Evolutionary conservation across 2,113 vertebrate genomes (phyloP).

Genomic region (Lycaon pictus): DNA sequence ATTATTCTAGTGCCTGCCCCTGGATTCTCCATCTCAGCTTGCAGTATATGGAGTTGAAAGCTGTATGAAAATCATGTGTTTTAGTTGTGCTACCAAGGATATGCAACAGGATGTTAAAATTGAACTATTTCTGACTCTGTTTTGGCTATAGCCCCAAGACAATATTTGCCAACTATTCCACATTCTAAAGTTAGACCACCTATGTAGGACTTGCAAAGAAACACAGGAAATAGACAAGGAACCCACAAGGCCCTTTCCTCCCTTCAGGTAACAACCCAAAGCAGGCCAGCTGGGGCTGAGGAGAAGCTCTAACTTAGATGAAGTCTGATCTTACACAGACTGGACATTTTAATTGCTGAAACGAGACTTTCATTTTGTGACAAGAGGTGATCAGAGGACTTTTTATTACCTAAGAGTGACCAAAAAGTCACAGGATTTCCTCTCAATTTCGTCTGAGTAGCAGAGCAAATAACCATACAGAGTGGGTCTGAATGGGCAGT

Average conservation of each 20-base stretch:
- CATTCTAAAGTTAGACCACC: constrained; percentile 77
- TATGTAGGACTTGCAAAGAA: constrained; percentile 62
- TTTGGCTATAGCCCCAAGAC: constrained; percentile 76
- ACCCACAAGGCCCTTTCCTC: not conserved
- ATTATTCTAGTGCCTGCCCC: constrained; percentile 70
- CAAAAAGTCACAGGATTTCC: not conserved
- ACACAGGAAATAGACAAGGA: constrained; percentile 47
- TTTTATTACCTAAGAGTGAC: not conserved
- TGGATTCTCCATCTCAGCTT: constrained; percentile 68
- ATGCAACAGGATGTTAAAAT: constrained; percentile 76
- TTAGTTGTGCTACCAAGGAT: constrained; percentile 71
- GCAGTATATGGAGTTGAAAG: constrained; percentile 72
- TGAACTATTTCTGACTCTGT: constrained; percentile 73
- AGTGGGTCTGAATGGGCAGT: not conserved
- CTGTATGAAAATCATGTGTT: constrained; percentile 61
- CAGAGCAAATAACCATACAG: constrained; percentile 27
- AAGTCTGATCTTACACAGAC: not conserved
- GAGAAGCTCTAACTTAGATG: not conserved
- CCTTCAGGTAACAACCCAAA: constrained; percentile 59
- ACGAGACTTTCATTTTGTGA: constrained; percentile 10
- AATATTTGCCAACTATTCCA: constrained; percentile 75
- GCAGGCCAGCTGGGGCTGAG: not conserved
- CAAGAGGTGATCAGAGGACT: not conserved
- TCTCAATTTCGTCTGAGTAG: not conserved
- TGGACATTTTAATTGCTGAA: constrained; percentile 38